phyloP scores from a whole-genome alignment of 2,113 vertebrate genomes.

The Nothocercus nigrocapillus region DNA sequence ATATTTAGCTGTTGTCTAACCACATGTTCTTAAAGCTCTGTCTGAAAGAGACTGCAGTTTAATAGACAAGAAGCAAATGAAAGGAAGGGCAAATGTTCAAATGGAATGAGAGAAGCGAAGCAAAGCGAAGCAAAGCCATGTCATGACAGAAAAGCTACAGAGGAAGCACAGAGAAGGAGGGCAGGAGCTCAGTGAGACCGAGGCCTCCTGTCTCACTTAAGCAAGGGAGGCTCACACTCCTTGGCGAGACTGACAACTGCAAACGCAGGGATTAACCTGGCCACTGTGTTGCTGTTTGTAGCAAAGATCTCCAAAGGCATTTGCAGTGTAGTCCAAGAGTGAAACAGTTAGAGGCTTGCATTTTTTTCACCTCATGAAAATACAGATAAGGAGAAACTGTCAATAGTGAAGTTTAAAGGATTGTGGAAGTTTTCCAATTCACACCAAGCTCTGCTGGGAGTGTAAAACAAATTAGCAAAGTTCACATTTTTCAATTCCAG shows the following conservation, averaged over 20 bases:
- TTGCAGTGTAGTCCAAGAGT: background rate
- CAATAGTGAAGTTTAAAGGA: background rate
- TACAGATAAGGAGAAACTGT: background rate
- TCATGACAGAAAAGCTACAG: background rate
- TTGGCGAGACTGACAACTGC: background rate
- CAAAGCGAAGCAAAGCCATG: too few relatives aligned
- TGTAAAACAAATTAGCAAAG: background rate
- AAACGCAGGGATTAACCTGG: background rate
- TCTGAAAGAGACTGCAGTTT: background rate
- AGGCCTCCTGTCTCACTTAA: background rate
- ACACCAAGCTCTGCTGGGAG: background rate
- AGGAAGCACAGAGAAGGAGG: background rate
- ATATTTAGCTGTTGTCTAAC: background rate
- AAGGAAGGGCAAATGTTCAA: background rate
- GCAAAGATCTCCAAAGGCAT: background rate
- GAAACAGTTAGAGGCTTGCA: background rate
- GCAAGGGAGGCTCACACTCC: rapidly evolving
- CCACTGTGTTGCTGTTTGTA: rapidly evolving
- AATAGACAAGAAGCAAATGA: background rate
- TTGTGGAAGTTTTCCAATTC: background rate
- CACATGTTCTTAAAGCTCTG: background rate
- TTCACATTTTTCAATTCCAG: background rate
- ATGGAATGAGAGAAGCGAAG: background rate
- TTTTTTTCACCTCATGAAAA: background rate
- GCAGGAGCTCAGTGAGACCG: background rate